Evolutionary conservation across 37 sponge, comb jelly and placozoan species (phyloP), one percentile per base, ranked within the genome.

Genomic region (Chondrilla cf. caribensis): DNA sequence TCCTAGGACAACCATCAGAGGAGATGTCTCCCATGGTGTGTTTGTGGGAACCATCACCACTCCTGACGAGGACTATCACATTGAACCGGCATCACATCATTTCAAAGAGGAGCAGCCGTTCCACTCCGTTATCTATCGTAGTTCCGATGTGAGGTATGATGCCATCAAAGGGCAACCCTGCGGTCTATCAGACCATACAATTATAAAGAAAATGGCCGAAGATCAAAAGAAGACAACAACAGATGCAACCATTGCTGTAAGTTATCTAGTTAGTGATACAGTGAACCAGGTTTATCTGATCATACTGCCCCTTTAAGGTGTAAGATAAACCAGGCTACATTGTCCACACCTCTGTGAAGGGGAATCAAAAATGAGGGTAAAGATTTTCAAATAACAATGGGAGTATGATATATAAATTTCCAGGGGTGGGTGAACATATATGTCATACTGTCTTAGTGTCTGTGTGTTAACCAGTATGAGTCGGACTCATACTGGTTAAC

Each of bases 41-140:
- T 92, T 92, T 58, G 81, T 67, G 26, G 92, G 89, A 40, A 67
- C 75, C 0, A 85, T 92, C 18, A 37, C 19, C 28, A 83, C 86
- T 29, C 32, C 73, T 35, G 68, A 92, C 14, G 92, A 92, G 15
- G 60, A 54, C 22, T 92, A 86, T 60, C 76, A 83, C 58, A 80
- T 92, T 29, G 92, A 92, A 54, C 92, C 92, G 11, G 78, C 85
- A 2, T 38, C 54, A 0, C 36, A 43, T 7, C 24, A 73, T 37
- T 73, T 73, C 44, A 22, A 37, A 18, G 76, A 38, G 1, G 36
- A 58, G 22, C 58, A 54, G 14, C 58, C 79, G 26, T 41, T 35
- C 38, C 90, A 90, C 76, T 80, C 86, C 22, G 59, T 90, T 40
- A 82, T 90, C 54, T 90, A 90, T 54, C 90, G 90, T 21, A 79